Percentiles rank a stretch among this genome's conserved stretches.
These are phyloP conservation scores for Matsumurasca onukii DNA, from an alignment of 1,140 invertebrate genomes.

Conservation along the genomic window DNA sequence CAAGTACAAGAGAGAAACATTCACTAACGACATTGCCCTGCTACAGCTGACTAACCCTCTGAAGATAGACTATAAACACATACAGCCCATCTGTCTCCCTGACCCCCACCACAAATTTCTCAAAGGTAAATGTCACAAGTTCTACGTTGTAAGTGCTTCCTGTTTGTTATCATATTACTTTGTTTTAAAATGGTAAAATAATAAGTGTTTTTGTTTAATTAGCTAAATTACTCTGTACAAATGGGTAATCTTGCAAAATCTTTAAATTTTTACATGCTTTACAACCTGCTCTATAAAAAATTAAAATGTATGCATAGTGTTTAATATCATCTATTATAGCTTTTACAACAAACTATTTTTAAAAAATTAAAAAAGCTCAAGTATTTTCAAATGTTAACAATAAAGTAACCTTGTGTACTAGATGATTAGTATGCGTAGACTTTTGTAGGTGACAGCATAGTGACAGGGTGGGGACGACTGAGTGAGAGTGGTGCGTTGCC, in stretches of 20 bases:
- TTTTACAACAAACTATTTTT: no score
- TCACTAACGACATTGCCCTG: conserved; percentile 61
- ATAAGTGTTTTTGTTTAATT: no score
- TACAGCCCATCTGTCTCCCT: conserved; percentile 44
- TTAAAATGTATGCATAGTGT: neutral
- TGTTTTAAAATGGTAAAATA: no score
- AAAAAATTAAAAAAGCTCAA: no score
- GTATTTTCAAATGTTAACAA: no score
- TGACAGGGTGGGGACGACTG: conserved; percentile 53
- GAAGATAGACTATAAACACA: conserved; percentile 40
- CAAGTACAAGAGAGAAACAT: conserved; percentile 48
- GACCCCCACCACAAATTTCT: conserved; percentile 26
- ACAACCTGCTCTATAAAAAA: neutral
- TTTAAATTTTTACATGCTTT: no score
- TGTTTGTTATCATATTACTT: no score
- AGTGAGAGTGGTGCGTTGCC: conserved; percentile 40
- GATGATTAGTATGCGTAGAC: neutral
- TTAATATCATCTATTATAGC: neutral
- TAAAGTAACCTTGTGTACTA: no score
- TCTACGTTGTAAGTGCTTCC: no score
- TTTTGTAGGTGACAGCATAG: conserved; percentile 43
- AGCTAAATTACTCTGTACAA: no score
- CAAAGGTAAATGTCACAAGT: conserved; percentile 20
- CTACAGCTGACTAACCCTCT: conserved; percentile 46
- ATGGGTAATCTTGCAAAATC: no score